These are phyloP conservation scores for Phylloscopus trochilus DNA, from an alignment of 2,113 vertebrate genomes.

Conservation along the genomic window DNA sequence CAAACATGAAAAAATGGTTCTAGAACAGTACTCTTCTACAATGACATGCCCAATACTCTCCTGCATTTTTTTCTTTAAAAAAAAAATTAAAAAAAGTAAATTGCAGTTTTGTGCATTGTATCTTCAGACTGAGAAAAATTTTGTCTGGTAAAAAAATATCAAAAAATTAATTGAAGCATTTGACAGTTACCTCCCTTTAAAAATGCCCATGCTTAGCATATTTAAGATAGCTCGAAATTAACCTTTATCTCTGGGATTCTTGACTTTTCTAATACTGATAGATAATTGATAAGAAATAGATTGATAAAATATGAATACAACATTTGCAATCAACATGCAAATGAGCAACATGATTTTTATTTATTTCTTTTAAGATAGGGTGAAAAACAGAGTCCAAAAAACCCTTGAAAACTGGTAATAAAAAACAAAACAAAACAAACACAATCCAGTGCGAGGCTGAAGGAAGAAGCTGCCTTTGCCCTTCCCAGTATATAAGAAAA, in stretches of 20 bases:
- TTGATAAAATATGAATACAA: not conserved
- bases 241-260: not conserved
- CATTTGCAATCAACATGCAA: not conserved
- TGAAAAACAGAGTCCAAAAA: not conserved
- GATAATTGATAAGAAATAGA: not conserved
- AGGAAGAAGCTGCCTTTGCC: not conserved
- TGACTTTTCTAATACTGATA: not conserved
- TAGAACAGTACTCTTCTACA: not conserved
- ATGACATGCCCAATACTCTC: not conserved
- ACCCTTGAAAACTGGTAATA: not conserved
- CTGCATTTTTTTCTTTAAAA: not conserved
- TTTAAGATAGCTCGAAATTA: not conserved
- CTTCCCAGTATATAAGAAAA: not conserved
- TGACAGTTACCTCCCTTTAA: not conserved
- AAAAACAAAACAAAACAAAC: not conserved
- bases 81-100: not conserved
- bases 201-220: not conserved
- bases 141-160: not conserved
- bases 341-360: not conserved
- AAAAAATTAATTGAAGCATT: not conserved
- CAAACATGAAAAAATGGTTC: not conserved
- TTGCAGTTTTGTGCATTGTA: rapidly evolving
- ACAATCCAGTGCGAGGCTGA: not conserved
- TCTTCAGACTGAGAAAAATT: not conserved
- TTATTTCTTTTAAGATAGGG: not conserved